A percentile compares a stretch with the other conserved stretches of the same genome.
These are phyloP conservation scores for Ascidia mentula DNA, from an alignment of 23 tunicate genomes.

Conservation along the genomic window DNA sequence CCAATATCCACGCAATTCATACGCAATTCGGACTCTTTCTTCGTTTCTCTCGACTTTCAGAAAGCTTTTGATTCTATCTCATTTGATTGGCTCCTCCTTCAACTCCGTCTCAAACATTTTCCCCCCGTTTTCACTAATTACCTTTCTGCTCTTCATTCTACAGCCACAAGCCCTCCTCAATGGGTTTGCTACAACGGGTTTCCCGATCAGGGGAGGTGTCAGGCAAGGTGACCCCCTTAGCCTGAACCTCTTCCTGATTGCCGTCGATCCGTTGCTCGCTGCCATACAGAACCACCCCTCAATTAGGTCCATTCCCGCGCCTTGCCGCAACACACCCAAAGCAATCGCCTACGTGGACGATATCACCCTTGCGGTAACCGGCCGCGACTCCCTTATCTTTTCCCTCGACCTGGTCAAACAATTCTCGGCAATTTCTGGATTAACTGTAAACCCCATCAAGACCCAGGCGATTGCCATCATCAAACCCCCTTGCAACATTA, in stretches of 20 bases:
- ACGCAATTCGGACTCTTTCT: background rate
- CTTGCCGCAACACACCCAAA: background rate
- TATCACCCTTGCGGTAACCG: background rate
- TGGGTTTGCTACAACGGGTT: background rate
- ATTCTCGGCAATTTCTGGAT: background rate
- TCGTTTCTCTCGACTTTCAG: slow-evolving; percentile 11
- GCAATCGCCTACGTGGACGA: slow-evolving; percentile 2
- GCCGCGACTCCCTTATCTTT: background rate
- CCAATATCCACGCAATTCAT: slow-evolving; percentile 11
- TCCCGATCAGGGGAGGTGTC: background rate
- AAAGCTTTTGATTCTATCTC: slow-evolving; percentile 25
- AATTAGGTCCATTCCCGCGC: background rate
- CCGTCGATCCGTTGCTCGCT: background rate
- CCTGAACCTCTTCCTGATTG: background rate
- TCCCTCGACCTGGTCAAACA: background rate
- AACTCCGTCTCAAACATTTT: background rate
- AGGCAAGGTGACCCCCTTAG: background rate
- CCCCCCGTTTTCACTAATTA: background rate
- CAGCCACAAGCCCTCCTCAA: background rate
- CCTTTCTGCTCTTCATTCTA: background rate
- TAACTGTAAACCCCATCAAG: background rate
- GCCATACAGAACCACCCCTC: background rate
- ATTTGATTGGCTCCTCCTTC: slow-evolving; percentile 1
- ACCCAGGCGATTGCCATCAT: background rate
- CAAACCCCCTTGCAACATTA: background rate